Conservation (phyloP, 1,140 invertebrate species). For the Helicoverpa zea region DNA sequence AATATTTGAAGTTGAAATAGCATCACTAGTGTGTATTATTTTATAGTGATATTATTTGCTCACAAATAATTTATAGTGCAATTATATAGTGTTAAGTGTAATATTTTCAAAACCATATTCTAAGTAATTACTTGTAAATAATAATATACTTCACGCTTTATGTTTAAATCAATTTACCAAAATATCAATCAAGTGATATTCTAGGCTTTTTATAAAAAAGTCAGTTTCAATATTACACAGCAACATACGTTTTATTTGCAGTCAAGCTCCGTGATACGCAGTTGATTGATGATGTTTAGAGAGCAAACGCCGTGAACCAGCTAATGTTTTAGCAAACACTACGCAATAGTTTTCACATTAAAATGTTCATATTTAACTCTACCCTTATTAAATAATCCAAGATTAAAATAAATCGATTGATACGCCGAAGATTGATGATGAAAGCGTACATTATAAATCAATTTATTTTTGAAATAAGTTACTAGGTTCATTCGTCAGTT, state of each 20-base stretch:
- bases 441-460: neutral
- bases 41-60: too few relatives aligned
- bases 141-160: too few relatives aligned
- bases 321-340: constrained; percentile 49
- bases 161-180: neutral
- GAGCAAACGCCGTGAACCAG: constrained; percentile 16
- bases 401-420: neutral
- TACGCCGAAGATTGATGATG: neutral
- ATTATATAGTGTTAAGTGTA: too few relatives aligned
- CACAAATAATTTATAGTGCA: too few relatives aligned
- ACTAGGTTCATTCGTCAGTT: too few relatives aligned
- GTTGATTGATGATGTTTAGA: constrained; percentile 52
- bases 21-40: neutral
- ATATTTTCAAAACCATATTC: too few relatives aligned
- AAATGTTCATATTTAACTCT: neutral
- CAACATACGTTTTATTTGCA: constrained; percentile 23
- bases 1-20: neutral
- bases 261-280: constrained; percentile 23
- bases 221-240: neutral
- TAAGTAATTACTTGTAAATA: too few relatives aligned
- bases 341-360: constrained; percentile 4
- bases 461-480: neutral
- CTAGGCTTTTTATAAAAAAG: neutral
- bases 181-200: neutral
- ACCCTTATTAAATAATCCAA: neutral